Base-by-base conservation (phyloP, 2,113 vertebrate species). In the Sinocyclocheilus maitianheensis region DNA sequence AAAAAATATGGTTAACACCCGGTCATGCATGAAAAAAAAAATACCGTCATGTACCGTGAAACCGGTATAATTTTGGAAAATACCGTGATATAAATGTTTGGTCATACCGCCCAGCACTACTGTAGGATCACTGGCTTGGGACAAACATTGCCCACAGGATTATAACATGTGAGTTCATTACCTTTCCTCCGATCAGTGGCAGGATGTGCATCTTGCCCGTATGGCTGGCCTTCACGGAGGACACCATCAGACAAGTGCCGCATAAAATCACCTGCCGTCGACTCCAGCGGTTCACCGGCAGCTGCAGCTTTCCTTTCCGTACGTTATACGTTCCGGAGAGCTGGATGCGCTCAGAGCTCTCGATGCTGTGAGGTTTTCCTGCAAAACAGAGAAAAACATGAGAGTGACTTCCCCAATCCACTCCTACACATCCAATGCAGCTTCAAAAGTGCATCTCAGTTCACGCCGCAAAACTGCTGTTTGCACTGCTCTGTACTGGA, bases 131-230 rank as follows among this genome's bases (percentile, higher is more conserved):
- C 14, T 67, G 26, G 13, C 34, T 34, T 67, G 65, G 13, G 13
- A 67, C 18, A 72, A 5, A 22, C 18, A 10, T 69, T 16, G 26
- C 20, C 5, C 18, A 7, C 2, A 30, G 24, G 34, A 71, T 40
- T 5, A 65, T 24, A 16, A 69, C 18, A 4, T 46, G 11, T 24
- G 77, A 22, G 18, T 20, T 60, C 85, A 89, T 92, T 96, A 99
- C 98, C 95, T 99, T 99, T 90, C 98, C 98, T 76, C 98, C 98
- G 74, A 99, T 98, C 76, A 99, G 95, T 63, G 98, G 98, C 89
- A 99, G 95, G 85, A 99, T 96, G 84, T 99, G 98, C 98, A 99
- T 99, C 93, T 99, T 99, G 76, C 98, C 98, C 0, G 96, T 95
- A 92, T 97, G 94, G 92, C 97, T 97, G 91, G 98, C 97, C 90